Conservation (phyloP, 2,797 vertebrate species). For the Arrhamphus sclerolepis region DNA sequence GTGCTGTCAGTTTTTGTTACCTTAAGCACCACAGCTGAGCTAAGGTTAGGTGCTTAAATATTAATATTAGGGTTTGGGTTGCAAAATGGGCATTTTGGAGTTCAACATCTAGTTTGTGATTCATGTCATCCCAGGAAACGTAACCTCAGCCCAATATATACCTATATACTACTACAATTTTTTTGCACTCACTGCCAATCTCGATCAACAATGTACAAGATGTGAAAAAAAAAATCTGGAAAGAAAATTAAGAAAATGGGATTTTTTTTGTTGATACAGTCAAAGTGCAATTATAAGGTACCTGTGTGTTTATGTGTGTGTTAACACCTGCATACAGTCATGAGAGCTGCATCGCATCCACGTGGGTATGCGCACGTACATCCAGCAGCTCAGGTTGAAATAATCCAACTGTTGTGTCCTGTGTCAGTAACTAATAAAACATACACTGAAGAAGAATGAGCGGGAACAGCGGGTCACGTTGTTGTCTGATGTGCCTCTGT, state of each 20-base stretch:
- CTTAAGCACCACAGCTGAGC: slow-evolving; percentile 32
- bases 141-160: slow-evolving; percentile 38
- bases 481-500: slow-evolving; percentile 81
- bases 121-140: slow-evolving; percentile 36
- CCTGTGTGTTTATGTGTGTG: slow-evolving; percentile 49
- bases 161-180: slow-evolving; percentile 1
- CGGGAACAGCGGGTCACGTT: slow-evolving; percentile 65
- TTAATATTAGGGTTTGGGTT: slow-evolving; percentile 14
- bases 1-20: slow-evolving; percentile 18
- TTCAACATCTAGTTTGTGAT: slow-evolving; percentile 28
- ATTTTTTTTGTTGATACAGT: slow-evolving; percentile 30
- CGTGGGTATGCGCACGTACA: slow-evolving; percentile 42
- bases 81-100: slow-evolving; percentile 16
- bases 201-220: slow-evolving; percentile 24
- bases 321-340: slow-evolving; percentile 27
- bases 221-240: slow-evolving; percentile 9
- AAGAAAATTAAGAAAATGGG: slow-evolving; percentile 24
- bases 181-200: slow-evolving; percentile 26
- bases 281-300: slow-evolving; percentile 36
- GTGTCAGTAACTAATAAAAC: slow-evolving; percentile 64
- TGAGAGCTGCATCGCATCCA: slow-evolving; percentile 10
- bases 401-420: slow-evolving; percentile 59
- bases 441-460: slow-evolving; percentile 60
- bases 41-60: slow-evolving; percentile 33
- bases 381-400: slow-evolving; percentile 52